These are phyloP conservation scores for Microtus richardsoni DNA, from an alignment of 2,113 vertebrate species.

Conservation along the genomic window DNA sequence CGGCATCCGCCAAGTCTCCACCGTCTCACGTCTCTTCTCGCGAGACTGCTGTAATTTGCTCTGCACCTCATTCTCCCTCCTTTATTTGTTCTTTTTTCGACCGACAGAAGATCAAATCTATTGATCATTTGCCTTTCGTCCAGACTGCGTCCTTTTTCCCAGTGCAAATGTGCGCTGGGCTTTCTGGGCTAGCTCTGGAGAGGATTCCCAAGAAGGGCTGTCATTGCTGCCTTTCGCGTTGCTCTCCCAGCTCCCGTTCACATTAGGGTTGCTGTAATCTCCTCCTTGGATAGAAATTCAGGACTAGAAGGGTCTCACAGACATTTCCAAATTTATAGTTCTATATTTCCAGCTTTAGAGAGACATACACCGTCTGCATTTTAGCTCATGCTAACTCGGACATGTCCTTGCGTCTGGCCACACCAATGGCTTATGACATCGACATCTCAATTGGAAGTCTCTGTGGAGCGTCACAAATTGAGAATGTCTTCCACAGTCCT, in stretches of 20 bases:
- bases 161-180: constrained; percentile 15
- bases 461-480: neutral
- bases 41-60: neutral
- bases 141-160: constrained; percentile 62
- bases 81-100: neutral
- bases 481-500: neutral
- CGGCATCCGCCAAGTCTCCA: rapidly evolving
- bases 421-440: neutral
- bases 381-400: neutral
- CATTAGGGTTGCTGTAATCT: constrained; percentile 16
- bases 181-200: constrained; percentile 49
- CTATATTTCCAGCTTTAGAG: neutral
- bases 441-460: neutral
- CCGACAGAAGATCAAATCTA: constrained; percentile 30
- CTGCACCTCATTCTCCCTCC: neutral
- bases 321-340: constrained; percentile 46
- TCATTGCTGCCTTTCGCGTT: constrained; percentile 29
- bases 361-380: neutral
- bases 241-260: neutral
- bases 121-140: constrained; percentile 45
- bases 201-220: constrained; percentile 55
- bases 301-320: constrained; percentile 58
- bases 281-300: neutral
- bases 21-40: neutral
- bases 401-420: neutral